phyloP scores from a whole-genome alignment of 2,888 invertebrate genomes.

The Acanthosepion pharaonis region DNA sequence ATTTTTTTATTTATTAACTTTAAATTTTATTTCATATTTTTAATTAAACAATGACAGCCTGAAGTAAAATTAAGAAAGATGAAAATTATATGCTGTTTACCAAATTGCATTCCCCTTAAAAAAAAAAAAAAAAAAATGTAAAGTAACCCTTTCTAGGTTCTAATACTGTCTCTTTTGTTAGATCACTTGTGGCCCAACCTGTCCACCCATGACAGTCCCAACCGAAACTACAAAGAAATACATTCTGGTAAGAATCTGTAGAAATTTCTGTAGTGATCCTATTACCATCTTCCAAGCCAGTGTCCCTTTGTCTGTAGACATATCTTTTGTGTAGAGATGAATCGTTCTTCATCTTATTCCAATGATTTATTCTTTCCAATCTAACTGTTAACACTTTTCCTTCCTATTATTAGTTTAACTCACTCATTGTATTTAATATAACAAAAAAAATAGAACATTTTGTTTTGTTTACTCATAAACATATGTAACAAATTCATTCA shows the following conservation, averaged over 20 bases:
- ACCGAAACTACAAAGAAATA: conserved; percentile 33
- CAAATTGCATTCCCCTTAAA: not conserved
- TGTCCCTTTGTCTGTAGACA: not conserved
- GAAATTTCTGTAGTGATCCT: not conserved
- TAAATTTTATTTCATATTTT: not conserved
- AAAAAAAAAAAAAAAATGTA: not conserved
- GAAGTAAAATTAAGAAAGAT: not conserved
- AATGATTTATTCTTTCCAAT: not conserved
- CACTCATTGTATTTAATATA: not conserved
- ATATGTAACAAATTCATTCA: not conserved
- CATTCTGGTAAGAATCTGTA: conserved; percentile 45
- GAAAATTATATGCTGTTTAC: not conserved
- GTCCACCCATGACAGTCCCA: conserved; percentile 37
- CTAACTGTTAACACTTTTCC: not conserved
- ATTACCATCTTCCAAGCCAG: not conserved
- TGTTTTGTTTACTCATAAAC: not conserved
- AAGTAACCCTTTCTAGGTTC: not conserved
- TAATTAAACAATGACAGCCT: not conserved
- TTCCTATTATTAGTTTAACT: not conserved
- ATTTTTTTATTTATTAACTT: not conserved
- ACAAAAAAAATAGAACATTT: not conserved
- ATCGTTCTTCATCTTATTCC: not conserved
- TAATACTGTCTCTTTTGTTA: not conserved
- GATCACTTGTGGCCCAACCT: conserved; percentile 39
- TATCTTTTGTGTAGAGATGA: not conserved